Base-by-base conservation (phyloP, 92 coral and sea anemone species). In the Epizoanthus fatuus region DNA sequence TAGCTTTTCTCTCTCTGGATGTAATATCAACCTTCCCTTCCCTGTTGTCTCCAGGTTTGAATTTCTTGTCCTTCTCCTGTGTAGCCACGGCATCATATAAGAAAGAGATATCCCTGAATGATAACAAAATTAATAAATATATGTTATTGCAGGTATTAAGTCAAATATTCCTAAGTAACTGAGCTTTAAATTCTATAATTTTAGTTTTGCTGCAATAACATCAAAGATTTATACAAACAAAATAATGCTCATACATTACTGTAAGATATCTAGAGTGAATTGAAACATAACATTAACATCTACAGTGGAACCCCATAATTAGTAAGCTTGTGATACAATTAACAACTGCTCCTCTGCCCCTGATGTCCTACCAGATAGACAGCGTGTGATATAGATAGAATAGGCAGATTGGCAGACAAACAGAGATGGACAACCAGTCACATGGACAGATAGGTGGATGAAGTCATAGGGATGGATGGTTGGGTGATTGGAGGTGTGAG, bases 61-160 rank as follows among this genome's bases (percentile, higher is more conserved):
- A 74, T 59, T 83, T 32, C 57, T 83, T 77, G 6, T 68, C 52
- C 47, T 69, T 77, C 35, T 69, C 81, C 65, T 73, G 79, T 2
- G 63, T 73, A 39, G 69, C 65, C 71, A 90, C 90, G 37, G 98
- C 99, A 95, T 97, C 99, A 81, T 97, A 97, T 29, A 97, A 80
- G 79, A 97, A 97, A 9, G 99, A 97, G 32, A 97, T 97, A 79
- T 97, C 99, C 83, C 99, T 97, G 72, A 12, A 74, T 3, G 20
- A 47, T 4, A 73, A 20, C 20, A 82, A 47, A n/a, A n/a, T n/a
- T n/a, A n/a, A 77, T 38, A 59, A 54, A 53, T 45, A 0, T 4
- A 2, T 17, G 14, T 4, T 7, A 25, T 72, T 38, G 38, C 3
- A n/a, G n/a, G n/a, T n/a, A n/a, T n/a, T 37, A 63, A 1, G 35